Evolutionary conservation across 2,888 invertebrate species (phyloP).

Genomic region (Phaedon cochleariae): DNA sequence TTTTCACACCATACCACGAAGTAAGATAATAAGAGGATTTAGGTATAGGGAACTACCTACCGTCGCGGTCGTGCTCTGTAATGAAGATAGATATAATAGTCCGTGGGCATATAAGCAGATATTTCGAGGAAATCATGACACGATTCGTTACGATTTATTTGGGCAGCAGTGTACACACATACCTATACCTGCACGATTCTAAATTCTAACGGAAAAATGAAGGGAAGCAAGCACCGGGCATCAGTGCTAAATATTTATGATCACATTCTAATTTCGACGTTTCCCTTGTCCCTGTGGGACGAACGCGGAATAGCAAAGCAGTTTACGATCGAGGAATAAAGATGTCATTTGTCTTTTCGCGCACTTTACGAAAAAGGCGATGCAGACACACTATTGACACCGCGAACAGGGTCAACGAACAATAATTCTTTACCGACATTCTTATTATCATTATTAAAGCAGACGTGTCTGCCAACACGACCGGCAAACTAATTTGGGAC

Average conservation of each 20-base stretch:
- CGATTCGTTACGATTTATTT: too few relatives aligned
- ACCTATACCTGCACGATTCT: too few relatives aligned
- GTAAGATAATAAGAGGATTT: too few relatives aligned
- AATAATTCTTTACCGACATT: not conserved
- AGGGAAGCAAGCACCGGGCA: not conserved
- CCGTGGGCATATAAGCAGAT: too few relatives aligned
- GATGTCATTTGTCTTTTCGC: not conserved
- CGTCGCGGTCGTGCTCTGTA: too few relatives aligned
- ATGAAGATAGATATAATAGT: too few relatives aligned
- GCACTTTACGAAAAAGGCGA: not conserved
- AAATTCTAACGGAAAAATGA: not conserved
- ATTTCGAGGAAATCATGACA: too few relatives aligned
- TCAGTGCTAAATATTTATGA: not conserved
- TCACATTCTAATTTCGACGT: not conserved
- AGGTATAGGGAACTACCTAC: too few relatives aligned
- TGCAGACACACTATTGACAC: conserved; percentile 9
- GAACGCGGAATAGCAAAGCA: not conserved
- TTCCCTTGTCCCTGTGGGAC: not conserved
- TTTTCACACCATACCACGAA: too few relatives aligned
- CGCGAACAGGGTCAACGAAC: conserved; percentile 20
- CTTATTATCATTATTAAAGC: not conserved
- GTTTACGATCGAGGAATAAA: not conserved
- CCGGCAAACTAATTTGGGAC: not conserved
- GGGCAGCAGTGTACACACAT: too few relatives aligned
- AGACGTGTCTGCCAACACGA: not conserved